phyloP scores from a whole-genome alignment of 2,797 vertebrate genomes.

The Meriones psammophilus region DNA sequence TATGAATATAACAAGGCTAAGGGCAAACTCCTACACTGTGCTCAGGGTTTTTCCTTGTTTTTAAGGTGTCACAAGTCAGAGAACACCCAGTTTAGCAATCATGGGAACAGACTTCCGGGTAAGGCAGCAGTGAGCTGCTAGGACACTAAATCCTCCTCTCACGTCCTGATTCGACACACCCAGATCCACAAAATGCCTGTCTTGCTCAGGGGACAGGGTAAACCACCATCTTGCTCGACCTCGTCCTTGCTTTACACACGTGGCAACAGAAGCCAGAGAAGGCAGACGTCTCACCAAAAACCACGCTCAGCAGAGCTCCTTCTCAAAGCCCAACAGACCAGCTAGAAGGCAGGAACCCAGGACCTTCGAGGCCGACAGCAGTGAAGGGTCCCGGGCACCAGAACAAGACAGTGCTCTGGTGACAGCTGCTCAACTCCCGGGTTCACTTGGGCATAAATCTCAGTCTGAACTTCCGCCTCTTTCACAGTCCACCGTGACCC shows the following conservation, averaged over 20 bases:
- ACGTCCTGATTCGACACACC: background rate
- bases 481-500: background rate
- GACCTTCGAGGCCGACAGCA: background rate
- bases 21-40: conserved; percentile 8
- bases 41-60: background rate
- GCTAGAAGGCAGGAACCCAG: conserved; percentile 22
- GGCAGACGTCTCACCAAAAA: background rate
- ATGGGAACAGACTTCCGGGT: background rate
- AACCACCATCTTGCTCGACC: conserved; percentile 1
- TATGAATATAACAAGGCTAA: background rate
- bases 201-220: background rate
- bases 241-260: background rate
- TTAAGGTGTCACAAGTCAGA: background rate
- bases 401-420: too few relatives aligned
- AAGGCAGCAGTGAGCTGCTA: background rate
- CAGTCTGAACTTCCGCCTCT: background rate
- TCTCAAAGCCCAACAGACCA: conserved; percentile 13
- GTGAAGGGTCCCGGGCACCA: background rate
- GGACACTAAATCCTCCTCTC: background rate
- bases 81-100: background rate
- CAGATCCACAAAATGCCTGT: background rate
- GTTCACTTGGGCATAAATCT: background rate
- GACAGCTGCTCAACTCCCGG: background rate
- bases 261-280: background rate
- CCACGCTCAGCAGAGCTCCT: background rate